These are phyloP conservation scores for Conus canariensis DNA, from an alignment of 2,888 invertebrate genomes.

Conservation along the genomic window DNA sequence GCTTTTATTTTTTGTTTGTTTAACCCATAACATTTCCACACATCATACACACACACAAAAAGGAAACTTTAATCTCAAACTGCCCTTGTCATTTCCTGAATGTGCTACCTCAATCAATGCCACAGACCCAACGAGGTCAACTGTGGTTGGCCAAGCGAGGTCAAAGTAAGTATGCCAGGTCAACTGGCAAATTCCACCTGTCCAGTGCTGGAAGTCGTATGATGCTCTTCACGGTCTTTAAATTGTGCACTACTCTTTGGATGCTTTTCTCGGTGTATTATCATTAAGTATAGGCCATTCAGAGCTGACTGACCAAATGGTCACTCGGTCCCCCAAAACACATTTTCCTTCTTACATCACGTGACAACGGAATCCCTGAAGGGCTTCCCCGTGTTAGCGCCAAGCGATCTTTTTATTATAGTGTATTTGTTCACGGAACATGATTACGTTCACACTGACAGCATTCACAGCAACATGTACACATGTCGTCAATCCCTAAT, in stretches of 20 bases:
- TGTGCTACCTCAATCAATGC: too few species aligned
- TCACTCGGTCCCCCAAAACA: neutral
- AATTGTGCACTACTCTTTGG: neutral
- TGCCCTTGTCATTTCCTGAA: too few species aligned
- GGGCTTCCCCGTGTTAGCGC: constrained; percentile 38
- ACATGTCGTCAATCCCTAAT: neutral
- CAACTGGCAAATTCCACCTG: neutral
- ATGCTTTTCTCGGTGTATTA: neutral
- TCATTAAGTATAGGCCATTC: neutral
- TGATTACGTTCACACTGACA: neutral
- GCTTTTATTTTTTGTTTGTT: too few species aligned
- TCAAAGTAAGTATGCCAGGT: neutral
- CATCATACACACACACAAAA: too few species aligned
- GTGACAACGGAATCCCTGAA: constrained; percentile 39
- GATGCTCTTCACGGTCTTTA: neutral
- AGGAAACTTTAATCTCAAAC: too few species aligned
- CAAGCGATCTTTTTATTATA: constrained; percentile 15
- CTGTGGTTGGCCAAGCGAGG: constrained; percentile 5
- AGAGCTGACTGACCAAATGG: neutral
- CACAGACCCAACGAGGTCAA: neutral
- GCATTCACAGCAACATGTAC: neutral
- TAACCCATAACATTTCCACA: too few species aligned
- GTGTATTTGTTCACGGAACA: neutral
- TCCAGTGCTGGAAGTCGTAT: neutral
- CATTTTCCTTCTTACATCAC: constrained; percentile 16